Percentiles rank a stretch among this genome's conserved stretches.
Evolutionary conservation across 2,797 vertebrate species (phyloP).

Genomic region (Sebastes itinus): DNA sequence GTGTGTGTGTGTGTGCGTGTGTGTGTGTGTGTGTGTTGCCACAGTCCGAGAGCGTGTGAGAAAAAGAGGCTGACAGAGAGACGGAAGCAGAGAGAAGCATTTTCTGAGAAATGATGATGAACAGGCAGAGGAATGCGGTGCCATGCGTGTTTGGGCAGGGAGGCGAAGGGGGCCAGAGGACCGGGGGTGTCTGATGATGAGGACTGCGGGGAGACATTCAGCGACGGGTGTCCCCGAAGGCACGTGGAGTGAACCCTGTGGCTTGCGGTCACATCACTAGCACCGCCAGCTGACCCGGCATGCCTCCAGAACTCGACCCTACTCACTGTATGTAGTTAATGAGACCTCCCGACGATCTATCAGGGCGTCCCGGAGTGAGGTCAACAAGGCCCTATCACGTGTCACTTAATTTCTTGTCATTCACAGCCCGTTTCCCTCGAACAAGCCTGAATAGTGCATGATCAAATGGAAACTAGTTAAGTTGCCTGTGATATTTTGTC

Average conservation of each 20-base stretch:
- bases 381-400: slow-evolving; percentile 6
- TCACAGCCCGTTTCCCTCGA: not conserved
- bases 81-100: slow-evolving; percentile 33
- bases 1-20: not conserved
- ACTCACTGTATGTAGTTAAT: slow-evolving; percentile 34
- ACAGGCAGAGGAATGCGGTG: slow-evolving; percentile 59
- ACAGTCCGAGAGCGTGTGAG: slow-evolving; percentile 22
- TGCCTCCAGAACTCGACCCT: slow-evolving; percentile 23
- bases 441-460: not conserved
- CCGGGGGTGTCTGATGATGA: slow-evolving; percentile 42
- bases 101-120: slow-evolving; percentile 64
- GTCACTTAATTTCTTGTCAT: slow-evolving; percentile 1
- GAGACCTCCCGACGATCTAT: slow-evolving; percentile 23
- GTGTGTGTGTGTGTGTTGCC: not conserved
- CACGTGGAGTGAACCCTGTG: slow-evolving; percentile 29
- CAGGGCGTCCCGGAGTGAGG: slow-evolving; percentile 4
- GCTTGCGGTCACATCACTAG: slow-evolving; percentile 44
- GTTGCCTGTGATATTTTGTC: not conserved
- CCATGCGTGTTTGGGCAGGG: slow-evolving; percentile 49
- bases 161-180: slow-evolving; percentile 3
- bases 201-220: slow-evolving; percentile 18
- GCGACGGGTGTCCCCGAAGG: slow-evolving; percentile 31
- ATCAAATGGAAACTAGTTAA: not conserved
- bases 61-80: slow-evolving; percentile 35
- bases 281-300: slow-evolving; percentile 41